Evolutionary conservation across 2,797 vertebrate species (phyloP), one percentile per base, ranked within the genome.

Genomic region (Remorina albescens): DNA sequence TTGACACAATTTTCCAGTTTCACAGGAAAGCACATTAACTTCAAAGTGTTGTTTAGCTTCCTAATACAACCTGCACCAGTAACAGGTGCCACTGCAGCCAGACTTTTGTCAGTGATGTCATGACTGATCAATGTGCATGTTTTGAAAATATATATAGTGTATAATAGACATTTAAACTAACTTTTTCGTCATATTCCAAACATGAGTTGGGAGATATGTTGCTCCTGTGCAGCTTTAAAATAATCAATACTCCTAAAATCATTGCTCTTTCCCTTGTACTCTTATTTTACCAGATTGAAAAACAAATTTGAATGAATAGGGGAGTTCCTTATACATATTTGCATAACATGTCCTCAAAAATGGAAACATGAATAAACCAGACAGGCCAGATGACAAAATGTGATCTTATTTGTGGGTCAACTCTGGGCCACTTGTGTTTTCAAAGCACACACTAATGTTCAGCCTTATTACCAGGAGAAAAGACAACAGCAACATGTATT

Each of bases 321-420:
- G 64, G 41, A 58, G 32, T 30, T 37, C 16, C 37, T 56, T 25
- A 28, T 44, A 11, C 23, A 28, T 70, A 68, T 81, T 68, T 58
- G 80, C 66, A 68, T 54, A 74, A 71, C 37, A 25, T 39, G 71
- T 76, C 71, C 68, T 49, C 53, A 37, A 49, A 67, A 58, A 54
- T 21, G 51, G 70, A 85, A 86, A 80, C 63, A 71, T 70, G 79
- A 88, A 83, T 64, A 86, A 86, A 78, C 26, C 39, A 23, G 61
- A 63, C 64, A 62, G 67, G 63, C 64, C 61, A 59, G 46, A 65
- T 34, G 46, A 82, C 46, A 53, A 25, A 47, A 65, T 66, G 63
- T 54, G 21, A 70, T 50, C 70, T 67, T 32, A 16, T 42, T 9
- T 18, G 19, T 0, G 25, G 59, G 59, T 74, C 80, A 56, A 60